These are phyloP conservation scores for Scomber colias DNA, from an alignment of 2,113 vertebrate species.

Conservation along the genomic window DNA sequence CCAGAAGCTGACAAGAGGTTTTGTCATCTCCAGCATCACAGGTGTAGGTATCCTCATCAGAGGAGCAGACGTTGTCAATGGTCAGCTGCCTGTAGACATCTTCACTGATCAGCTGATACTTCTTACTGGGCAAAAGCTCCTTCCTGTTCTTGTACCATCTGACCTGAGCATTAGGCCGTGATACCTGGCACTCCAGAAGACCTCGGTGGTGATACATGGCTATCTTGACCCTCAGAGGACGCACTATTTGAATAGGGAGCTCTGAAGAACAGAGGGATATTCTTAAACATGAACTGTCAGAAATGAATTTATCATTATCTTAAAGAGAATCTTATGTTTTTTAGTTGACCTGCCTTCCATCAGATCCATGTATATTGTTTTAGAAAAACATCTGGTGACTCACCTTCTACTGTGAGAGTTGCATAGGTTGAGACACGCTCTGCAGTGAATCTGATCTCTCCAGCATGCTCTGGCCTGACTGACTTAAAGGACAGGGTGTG, in stretches of 20 bases:
- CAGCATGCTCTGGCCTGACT: constrained; percentile 89
- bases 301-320: neutral
- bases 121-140: constrained; percentile 84
- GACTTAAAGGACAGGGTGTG: constrained; percentile 85
- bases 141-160: constrained; percentile 89
- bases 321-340: no score
- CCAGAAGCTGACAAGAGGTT: constrained; percentile 92
- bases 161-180: constrained; percentile 90
- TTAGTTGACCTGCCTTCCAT: no score
- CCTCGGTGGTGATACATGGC: constrained; percentile 93
- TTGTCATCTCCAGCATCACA: constrained; percentile 93
- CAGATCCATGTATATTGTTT: neutral
- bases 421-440: constrained; percentile 91
- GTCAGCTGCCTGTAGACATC: constrained; percentile 92
- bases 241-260: constrained; percentile 91
- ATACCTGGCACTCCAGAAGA: constrained; percentile 95
- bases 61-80: constrained; percentile 88
- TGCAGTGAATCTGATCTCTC: constrained; percentile 92
- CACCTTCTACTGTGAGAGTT: constrained; percentile 92
- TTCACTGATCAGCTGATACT: constrained; percentile 90
- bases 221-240: constrained; percentile 92
- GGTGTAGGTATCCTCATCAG: constrained; percentile 93
- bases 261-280: constrained; percentile 77
- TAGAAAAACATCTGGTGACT: constrained; percentile 12
- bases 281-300: neutral